Base-by-base conservation (phyloP, 2,888 invertebrate species). In the Eupithecia inturbata region DNA sequence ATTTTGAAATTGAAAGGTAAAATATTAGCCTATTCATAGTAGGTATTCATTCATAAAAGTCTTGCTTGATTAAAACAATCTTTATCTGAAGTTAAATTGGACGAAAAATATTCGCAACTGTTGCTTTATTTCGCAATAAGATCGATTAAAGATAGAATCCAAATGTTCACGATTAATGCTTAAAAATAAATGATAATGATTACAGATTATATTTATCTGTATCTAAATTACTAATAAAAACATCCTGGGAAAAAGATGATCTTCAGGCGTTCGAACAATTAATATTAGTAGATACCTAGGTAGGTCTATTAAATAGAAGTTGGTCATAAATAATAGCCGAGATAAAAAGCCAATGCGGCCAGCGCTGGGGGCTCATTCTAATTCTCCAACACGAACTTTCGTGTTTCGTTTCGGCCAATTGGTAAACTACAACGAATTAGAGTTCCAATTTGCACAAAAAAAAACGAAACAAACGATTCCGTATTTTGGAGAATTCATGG, bases 81-180 rank as follows among this genome's bases (percentile, higher is more conserved):
- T 49, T 49, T 6, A 49, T 19, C 19, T 19, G 19, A 6, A 45
- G 6, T 19, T 45, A 6, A 53, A 10, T 22, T 22, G 10, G 22
- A 53, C 53, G 22, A n/a, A 53, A 53, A 22, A 22, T 53, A 53
- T 53, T 53, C 22, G 22, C 53, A 53, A 53, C 22, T 0, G 22
- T 12, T 57, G 14, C 1, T 57, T 22, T 33, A 63, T 63, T 63
- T 33, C 63, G n/a, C n/a, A 36, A 63, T 63, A 31, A 63, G 53
- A 57, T 57, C 3, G 14, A 26, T 57, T 4, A 3, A 63, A 36
- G 33, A 63, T 63, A 4, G 14, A 63, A 36, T 41, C 49, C 70
- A 75, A 73, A 77, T 74, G 70, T 70, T 78, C 78, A 79, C 79
- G 77, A 78, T 70, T 71, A 62, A 57, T 33, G 72, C 75, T 78